Evolutionary conservation across 2,797 vertebrate species (phyloP), one percentile per base, ranked within the genome.

Genomic region (Phoxinus dragarum): DNA sequence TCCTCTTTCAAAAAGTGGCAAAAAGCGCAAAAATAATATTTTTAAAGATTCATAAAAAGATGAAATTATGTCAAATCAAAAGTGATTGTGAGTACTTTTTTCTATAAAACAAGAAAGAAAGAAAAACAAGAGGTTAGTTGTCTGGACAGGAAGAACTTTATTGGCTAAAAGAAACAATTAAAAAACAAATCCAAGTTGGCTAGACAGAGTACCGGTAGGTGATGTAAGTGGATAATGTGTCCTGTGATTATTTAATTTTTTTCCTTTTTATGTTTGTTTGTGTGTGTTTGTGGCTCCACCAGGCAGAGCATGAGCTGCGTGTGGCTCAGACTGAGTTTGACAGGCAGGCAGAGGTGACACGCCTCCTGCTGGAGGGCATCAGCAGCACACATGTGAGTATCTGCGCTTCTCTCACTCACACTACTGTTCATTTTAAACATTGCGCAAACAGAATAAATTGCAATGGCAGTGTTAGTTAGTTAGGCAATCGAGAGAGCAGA

Each of bases 321-420:
- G 93, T 98, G 23, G 96, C 98, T 0, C 98, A 99, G 94, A 98
- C 97, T 0, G 98, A 99, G 93, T 99, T 99, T 4, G 98, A 99
- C 89, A 94, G 98, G 0, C 98, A 99, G 91, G 97, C 97, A 0
- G 98, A 99, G 90, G 97, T 99, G 85, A 99, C 98, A 0, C 94
- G 98, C 0, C 96, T 99, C 78, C 94, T 99, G 85, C 91, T 99
- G 89, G 98, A 99, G 89, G 98, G 98, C 1, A 99, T 99, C 90
- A 97, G 97, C 89, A 99, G 98, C 94, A 99, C 98, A 2, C 98
- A 99, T 0, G 98, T 99, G 91, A 97, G 98, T 92, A 17, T 16
- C 2, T 8, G 36, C 1, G 7, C 6, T 64, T 54, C 3, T 66
- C 52, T 71, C 3, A 69, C 56, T 21, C 21, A 19, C 12, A 5